Conservation (phyloP, 2,888 invertebrate genomes). For the Agrochola litura region DNA sequence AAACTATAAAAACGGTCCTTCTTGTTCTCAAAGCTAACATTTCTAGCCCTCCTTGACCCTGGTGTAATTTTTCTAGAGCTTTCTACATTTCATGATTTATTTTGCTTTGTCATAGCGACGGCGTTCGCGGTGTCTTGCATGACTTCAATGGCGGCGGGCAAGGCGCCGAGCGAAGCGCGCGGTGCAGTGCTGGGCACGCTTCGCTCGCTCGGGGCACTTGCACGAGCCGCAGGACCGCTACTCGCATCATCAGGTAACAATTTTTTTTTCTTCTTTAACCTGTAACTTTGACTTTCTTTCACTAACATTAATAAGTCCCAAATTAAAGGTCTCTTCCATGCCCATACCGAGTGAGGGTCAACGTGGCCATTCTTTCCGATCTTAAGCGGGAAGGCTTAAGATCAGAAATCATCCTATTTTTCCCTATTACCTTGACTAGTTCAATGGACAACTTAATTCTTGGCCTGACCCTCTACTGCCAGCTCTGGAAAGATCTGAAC, state of each 20-base stretch:
- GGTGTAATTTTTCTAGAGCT: background rate
- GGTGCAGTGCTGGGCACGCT: slow-evolving; percentile 98
- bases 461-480: too few species aligned
- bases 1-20: background rate
- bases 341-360: too few species aligned
- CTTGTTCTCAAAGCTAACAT: background rate
- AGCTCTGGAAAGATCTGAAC: too few species aligned
- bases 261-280: background rate
- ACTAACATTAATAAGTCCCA: too few species aligned
- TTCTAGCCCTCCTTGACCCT: too few species aligned
- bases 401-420: too few species aligned
- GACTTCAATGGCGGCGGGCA: slow-evolving; percentile 97
- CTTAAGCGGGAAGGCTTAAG: too few species aligned
- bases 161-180: slow-evolving; percentile 94
- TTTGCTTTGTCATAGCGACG: slow-evolving; percentile 90
- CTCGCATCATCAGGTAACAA: slow-evolving; percentile 94
- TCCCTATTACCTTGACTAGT: too few species aligned
- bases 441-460: too few species aligned
- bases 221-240: slow-evolving; percentile 97
- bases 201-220: slow-evolving; percentile 98
- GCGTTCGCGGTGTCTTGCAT: slow-evolving; percentile 99
- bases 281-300: too few species aligned
- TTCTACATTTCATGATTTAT: background rate
- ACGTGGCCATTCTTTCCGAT: too few species aligned
- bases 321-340: too few species aligned